Evolutionary conservation across 2,113 vertebrate species (phyloP), one percentile per base, ranked within the genome.

Genomic region (Chascanopsetta lugubris): DNA sequence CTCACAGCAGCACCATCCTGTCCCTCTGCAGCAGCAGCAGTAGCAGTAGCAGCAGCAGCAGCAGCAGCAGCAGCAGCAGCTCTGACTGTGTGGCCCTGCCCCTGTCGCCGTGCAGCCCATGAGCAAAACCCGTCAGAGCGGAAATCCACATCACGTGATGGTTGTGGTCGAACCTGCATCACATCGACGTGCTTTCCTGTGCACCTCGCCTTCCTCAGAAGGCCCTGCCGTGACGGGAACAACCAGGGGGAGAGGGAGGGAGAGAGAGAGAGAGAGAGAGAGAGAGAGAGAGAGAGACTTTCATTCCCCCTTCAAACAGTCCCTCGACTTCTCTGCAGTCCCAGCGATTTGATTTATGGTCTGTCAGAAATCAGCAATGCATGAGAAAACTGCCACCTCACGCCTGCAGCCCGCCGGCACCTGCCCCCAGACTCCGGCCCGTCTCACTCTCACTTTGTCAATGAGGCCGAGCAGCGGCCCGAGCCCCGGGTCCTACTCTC

Each of bases 101-200:
- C 64, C n/a, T n/a, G n/a, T n/a, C 5, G 56, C 74, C 48, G 71
- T 30, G 61, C 38, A 68, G 57, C 83, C 58, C 12, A 63, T 6
- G 79, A 76, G 75, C 42, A 57, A 87, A 88, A 68, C 48, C 90
- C 83, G 66, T 61, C 68, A 83, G 77, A 69, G 77, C 88, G 92
- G 93, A 95, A 93, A 91, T 88, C 72, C 75, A 46, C 5, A 38
- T 85, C 96, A 95, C 73, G 91, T 95, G 95, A 95, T 42, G 29
- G 40, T 34, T 84, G 80, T 69, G 87, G 90, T 81, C n/a, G 88
- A 86, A 91, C 77, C 77, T 83, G 79, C 78, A 84, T 49, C 21
- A 32, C 53, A n/a, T 36, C n/a, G 10, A 78, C 62, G 54, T 64
- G 17, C 22, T 69, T 82, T 78, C 67, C 74, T 83, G 72, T 80